phyloP scores from a whole-genome alignment of 2,113 vertebrate species.

The Pedetes capensis region DNA sequence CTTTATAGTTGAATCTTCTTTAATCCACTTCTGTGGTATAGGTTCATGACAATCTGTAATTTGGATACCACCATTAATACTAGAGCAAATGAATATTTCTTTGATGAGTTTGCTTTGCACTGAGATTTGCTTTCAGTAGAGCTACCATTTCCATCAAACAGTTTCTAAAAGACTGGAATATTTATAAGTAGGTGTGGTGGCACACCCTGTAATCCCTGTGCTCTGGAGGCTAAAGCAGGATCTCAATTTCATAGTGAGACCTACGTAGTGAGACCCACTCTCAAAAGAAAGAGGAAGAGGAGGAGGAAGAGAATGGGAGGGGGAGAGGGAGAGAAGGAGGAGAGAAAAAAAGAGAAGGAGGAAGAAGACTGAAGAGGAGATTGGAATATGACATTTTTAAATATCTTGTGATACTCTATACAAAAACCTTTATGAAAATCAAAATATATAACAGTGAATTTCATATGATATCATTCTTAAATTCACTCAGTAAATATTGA shows the following conservation, averaged over 20 bases:
- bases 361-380: too few species aligned
- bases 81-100: conserved; percentile 7
- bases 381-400: too few species aligned
- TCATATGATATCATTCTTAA: conserved; percentile 1
- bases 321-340: not conserved
- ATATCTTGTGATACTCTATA: not conserved
- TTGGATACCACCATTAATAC: not conserved
- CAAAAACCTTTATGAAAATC: not conserved
- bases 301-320: not conserved
- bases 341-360: too few species aligned
- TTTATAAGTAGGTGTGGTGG: not conserved
- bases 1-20: not conserved
- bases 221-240: not conserved
- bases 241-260: too few species aligned
- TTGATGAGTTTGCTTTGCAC: conserved; percentile 12
- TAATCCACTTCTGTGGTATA: not conserved
- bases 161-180: not conserved
- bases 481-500: conserved; percentile 3
- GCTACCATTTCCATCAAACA: conserved; percentile 6
- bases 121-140: not conserved
- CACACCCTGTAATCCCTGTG: not conserved
- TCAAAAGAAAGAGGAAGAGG: not conserved
- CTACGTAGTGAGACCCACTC: not conserved
- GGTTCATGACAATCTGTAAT: not conserved
- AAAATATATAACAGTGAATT: conserved; percentile 13